A percentile compares a stretch with the other conserved stretches of the same genome.
These are phyloP conservation scores for Apeltes quadracus DNA, from an alignment of 2,113 vertebrate genomes.

Conservation along the genomic window DNA sequence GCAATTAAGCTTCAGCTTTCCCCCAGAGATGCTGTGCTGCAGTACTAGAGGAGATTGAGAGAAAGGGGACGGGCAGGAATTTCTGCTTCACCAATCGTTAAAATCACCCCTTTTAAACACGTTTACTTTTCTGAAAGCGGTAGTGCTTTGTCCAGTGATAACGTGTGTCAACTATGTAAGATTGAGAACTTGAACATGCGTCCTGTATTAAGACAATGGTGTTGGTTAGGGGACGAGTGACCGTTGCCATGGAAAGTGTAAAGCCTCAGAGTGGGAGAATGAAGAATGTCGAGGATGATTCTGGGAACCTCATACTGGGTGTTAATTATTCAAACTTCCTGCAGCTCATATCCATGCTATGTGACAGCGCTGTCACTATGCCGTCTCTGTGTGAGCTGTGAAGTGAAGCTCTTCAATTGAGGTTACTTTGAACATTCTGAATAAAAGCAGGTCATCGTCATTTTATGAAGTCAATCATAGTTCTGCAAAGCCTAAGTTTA, in stretches of 20 bases:
- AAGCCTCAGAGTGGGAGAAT: slow-evolving; percentile 67
- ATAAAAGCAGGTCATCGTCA: slow-evolving; percentile 61
- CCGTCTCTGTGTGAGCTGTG: slow-evolving; percentile 59
- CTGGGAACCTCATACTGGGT: slow-evolving; percentile 71
- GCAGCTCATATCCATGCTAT: slow-evolving; percentile 71
- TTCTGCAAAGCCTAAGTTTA: slow-evolving; percentile 26
- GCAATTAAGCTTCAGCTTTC: slow-evolving; percentile 88
- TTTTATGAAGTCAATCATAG: slow-evolving; percentile 34
- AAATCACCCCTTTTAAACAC: slow-evolving; percentile 61
- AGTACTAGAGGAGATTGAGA: slow-evolving; percentile 61
- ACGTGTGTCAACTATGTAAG: slow-evolving; percentile 34
- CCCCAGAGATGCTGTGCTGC: slow-evolving; percentile 77
- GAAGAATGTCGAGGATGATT: slow-evolving; percentile 73
- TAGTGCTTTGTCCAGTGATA: slow-evolving; percentile 36
- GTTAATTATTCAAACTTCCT: slow-evolving; percentile 82
- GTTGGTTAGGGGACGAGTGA: slow-evolving; percentile 54
- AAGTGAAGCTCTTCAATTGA: slow-evolving; percentile 47
- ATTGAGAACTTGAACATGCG: slow-evolving; percentile 32
- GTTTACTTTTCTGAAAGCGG: slow-evolving; percentile 49
- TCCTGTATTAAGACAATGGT: slow-evolving; percentile 43
- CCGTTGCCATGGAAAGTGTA: slow-evolving; percentile 77
- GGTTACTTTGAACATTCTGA: slow-evolving; percentile 47
- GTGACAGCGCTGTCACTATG: slow-evolving; percentile 70
- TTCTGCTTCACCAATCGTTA: slow-evolving; percentile 77
- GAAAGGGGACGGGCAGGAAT: slow-evolving; percentile 70